These are phyloP conservation scores for Achlya flavicornis DNA, from an alignment of 2,888 invertebrate species.

Conservation along the genomic window DNA sequence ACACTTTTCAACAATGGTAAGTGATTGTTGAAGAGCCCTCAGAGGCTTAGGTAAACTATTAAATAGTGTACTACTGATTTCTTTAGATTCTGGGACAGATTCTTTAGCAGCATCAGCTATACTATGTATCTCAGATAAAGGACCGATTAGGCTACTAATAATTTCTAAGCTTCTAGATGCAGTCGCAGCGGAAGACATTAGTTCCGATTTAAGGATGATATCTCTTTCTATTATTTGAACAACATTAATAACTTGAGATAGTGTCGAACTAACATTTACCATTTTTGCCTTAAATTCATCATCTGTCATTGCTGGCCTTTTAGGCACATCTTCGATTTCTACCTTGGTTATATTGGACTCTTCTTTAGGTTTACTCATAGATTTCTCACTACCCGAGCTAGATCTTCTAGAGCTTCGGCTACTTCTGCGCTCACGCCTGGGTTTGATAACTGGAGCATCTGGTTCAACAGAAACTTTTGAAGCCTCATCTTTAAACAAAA, in stretches of 20 bases:
- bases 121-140: constrained; percentile 86
- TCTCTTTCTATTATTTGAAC: constrained; percentile 86
- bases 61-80: constrained; percentile 80
- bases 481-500: constrained; percentile 62
- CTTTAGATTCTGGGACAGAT: constrained; percentile 58
- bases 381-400: constrained; percentile 79
- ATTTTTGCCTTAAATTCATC: constrained; percentile 59
- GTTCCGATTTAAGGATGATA: constrained; percentile 85
- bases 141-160: constrained; percentile 84
- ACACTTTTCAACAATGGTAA: constrained; percentile 87
- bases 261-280: constrained; percentile 43
- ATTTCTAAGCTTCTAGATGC: constrained; percentile 87
- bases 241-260: constrained; percentile 82
- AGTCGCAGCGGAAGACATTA: constrained; percentile 87
- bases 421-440: constrained; percentile 65
- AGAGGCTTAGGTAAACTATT: constrained; percentile 84
- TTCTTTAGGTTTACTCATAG: constrained; percentile 63
- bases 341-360: constrained; percentile 40
- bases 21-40: constrained; percentile 85
- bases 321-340: constrained; percentile 14
- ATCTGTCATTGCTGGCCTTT: constrained; percentile 38
- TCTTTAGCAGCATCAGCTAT: constrained; percentile 83
- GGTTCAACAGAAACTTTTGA: constrained; percentile 34
- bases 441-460: constrained; percentile 41
- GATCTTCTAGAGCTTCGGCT: constrained; percentile 75